Evolutionary conservation across 2,888 invertebrate genomes (phyloP), one percentile per base, ranked within the genome.

Genomic region (Nemotelus pantherinus): DNA sequence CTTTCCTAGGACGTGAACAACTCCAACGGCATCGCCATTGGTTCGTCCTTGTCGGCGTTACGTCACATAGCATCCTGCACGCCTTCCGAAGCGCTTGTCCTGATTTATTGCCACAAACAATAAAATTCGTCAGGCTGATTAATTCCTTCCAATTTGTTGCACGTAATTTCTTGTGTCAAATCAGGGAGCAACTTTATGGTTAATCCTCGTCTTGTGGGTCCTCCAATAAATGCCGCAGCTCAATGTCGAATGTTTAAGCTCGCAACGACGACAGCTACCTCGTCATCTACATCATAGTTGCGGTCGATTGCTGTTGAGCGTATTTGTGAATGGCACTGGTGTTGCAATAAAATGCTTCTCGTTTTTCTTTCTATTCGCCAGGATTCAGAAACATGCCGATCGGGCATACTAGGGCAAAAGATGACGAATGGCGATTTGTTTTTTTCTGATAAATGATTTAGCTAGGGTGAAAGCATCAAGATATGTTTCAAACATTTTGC

Each of bases 91-190:
- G 58, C 57, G 57, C 72, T 58, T 58, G 75, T 77, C 57, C 71
- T 78, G 78, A 78, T 78, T 78, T 78, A 78, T 78, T 60, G 74
- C 67, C 58, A 65, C 58, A 78, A 78, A 76, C 76, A 78, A 78
- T 78, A 78, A 78, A 78, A 78, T 74, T 76, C 76, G 76, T 70
- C 76, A 70, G 63, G 70, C 76, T 78, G 78, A 78, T 78, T 78
- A 78, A 78, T 78, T 76, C 74, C 74, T 70, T 63, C 60, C 78
- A 78, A 78, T 78, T 78, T 78, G 78, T 78, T 78, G 78, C 78
- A 78, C 78, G 78, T 78, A 78, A 78, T 76, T 78, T 74, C 70
- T 71, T 76, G 78, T 76, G 78, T 78, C 78, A 78, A 78, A 78
- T 78, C 78, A 78, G 78, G 70, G 78, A 78, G 76, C 70, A 76